Evolutionary conservation across 2,888 invertebrate genomes (phyloP).

Genomic region (Dynastes grantii): DNA sequence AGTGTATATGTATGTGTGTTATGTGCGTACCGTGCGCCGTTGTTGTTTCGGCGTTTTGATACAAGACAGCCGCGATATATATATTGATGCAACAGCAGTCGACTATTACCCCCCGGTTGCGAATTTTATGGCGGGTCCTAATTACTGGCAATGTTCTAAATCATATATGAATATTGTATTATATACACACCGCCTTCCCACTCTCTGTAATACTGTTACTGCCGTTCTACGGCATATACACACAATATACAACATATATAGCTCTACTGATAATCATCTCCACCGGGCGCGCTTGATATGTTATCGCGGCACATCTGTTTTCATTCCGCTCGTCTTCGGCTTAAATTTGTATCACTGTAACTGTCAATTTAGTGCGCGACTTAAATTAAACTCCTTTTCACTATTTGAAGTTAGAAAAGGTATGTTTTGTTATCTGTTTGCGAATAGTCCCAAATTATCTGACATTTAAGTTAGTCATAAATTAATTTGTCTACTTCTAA

Average conservation of each 20-base stretch:
- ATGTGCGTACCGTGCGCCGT: slow-evolving; percentile 60
- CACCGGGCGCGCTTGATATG: slow-evolving; percentile 60
- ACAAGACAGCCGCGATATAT: slow-evolving; percentile 66
- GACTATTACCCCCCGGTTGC: slow-evolving; percentile 63
- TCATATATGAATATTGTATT: slow-evolving; percentile 67
- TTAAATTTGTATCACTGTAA: slow-evolving; percentile 27
- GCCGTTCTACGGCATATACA: slow-evolving; percentile 17
- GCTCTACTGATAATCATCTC: slow-evolving; percentile 61
- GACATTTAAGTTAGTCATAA: too few relatives aligned
- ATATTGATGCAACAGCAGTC: slow-evolving; percentile 68
- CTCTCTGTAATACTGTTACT: slow-evolving; percentile 34
- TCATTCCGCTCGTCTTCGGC: slow-evolving; percentile 28
- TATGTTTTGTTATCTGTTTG: too few relatives aligned
- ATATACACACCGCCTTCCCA: slow-evolving; percentile 42
- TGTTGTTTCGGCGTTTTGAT: slow-evolving; percentile 57
- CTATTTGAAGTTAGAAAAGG: too few relatives aligned
- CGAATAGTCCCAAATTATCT: too few relatives aligned
- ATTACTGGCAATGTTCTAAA: slow-evolving; percentile 67
- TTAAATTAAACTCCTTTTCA: background rate
- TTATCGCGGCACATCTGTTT: slow-evolving; percentile 55
- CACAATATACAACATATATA: slow-evolving; percentile 19
- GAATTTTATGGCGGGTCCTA: slow-evolving; percentile 64
- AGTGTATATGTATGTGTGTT: background rate
- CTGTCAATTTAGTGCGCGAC: slow-evolving; percentile 17
- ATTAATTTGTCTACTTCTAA: too few relatives aligned